A percentile compares a stretch with the other conserved stretches of the same genome.
Conservation (phyloP, 1,140 invertebrate species). For the Scaptomyza graminum region DNA sequence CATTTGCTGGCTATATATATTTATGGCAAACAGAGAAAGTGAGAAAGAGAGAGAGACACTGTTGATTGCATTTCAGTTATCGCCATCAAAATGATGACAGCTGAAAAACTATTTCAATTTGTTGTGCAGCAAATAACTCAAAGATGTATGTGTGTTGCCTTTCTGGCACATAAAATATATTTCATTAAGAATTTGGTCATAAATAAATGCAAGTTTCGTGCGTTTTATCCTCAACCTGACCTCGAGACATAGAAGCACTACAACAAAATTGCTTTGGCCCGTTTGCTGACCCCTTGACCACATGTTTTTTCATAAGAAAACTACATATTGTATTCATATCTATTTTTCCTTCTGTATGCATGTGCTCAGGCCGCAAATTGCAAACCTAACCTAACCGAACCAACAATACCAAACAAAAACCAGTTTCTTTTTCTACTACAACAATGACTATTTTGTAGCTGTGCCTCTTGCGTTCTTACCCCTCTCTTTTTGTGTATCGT, state of each 20-base stretch:
- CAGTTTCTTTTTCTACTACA: constrained; percentile 56
- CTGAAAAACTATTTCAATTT: neutral
- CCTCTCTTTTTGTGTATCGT: neutral
- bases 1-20: constrained; percentile 51
- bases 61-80: too few relatives aligned
- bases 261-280: constrained; percentile 44
- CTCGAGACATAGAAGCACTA: constrained; percentile 5
- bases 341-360: constrained; percentile 20
- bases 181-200: constrained; percentile 71
- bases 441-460: constrained; percentile 44
- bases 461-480: neutral
- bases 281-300: constrained; percentile 63
- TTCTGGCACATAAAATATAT: constrained; percentile 47
- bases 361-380: constrained; percentile 8
- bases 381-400: neutral
- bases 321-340: constrained; percentile 13
- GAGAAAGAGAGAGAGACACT: too few relatives aligned
- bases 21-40: constrained; percentile 4
- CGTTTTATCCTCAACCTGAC: constrained; percentile 19
- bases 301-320: constrained; percentile 62
- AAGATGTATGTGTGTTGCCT: neutral
- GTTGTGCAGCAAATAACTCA: neutral
- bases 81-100: constrained; percentile 10
- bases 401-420: constrained; percentile 34
- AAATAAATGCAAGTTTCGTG: constrained; percentile 54